These are phyloP conservation scores for Mus minutoides DNA, from an alignment of 2,797 vertebrate genomes.

Conservation along the genomic window DNA sequence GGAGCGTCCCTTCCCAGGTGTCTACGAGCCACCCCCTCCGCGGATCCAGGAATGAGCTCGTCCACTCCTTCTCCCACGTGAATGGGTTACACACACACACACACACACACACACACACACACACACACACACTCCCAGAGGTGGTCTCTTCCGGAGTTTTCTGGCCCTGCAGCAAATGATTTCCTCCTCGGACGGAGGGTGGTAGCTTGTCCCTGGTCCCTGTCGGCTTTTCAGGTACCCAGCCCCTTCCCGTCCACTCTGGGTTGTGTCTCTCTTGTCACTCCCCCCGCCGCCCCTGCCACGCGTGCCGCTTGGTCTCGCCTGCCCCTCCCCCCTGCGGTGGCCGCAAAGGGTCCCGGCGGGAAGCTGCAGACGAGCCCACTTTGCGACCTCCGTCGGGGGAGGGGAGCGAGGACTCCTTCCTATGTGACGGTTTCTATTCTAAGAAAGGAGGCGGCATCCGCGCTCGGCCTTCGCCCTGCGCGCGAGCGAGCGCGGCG, in stretches of 20 bases:
- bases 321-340: neutral
- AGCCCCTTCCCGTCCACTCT: neutral
- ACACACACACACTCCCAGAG: neutral
- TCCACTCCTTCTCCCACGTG: slow-evolving; percentile 66
- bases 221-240: neutral
- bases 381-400: slow-evolving; percentile 15
- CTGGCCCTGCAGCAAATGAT: slow-evolving; percentile 1
- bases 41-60: slow-evolving; percentile 58
- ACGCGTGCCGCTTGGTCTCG: slow-evolving; percentile 4
- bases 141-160: neutral
- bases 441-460: neutral
- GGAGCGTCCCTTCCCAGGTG: slow-evolving; percentile 34
- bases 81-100: slow-evolving; percentile 18
- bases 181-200: neutral
- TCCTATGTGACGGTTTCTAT: neutral
- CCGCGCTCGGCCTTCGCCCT: neutral
- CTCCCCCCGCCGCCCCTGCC: neutral
- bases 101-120: neutral
- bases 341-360: neutral
- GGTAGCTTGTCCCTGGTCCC: neutral
- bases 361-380: neutral
- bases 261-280: neutral
- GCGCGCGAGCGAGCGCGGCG: neutral
- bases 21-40: slow-evolving; percentile 24
- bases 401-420: neutral